Conservation (phyloP, 2,888 invertebrate species). For the Eupsilia transversa region DNA sequence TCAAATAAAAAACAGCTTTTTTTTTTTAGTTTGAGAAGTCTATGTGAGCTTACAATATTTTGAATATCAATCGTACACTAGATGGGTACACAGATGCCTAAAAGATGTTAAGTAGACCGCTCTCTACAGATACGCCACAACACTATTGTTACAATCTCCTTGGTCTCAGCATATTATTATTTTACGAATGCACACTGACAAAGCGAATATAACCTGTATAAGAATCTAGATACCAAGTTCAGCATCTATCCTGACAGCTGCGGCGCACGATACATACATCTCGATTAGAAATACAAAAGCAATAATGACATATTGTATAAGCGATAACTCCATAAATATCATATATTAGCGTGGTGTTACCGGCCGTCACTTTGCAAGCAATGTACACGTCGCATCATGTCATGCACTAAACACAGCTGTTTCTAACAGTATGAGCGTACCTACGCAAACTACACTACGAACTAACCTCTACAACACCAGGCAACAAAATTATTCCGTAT, state of each 20-base stretch:
- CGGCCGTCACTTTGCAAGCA: slow-evolving; percentile 64
- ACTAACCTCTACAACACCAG: slow-evolving; percentile 83
- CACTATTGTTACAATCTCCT: slow-evolving; percentile 76
- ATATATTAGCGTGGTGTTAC: slow-evolving; percentile 61
- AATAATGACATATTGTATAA: slow-evolving; percentile 66
- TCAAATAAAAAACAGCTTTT: slow-evolving; percentile 39
- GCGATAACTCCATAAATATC: slow-evolving; percentile 63
- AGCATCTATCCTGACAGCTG: slow-evolving; percentile 65
- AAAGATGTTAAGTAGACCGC: slow-evolving; percentile 56
- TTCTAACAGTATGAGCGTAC: slow-evolving; percentile 82
- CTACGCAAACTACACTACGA: slow-evolving; percentile 69
- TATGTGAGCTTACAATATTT: slow-evolving; percentile 32
- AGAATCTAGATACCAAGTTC: slow-evolving; percentile 68
- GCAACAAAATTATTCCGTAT: slow-evolving; percentile 84
- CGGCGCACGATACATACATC: slow-evolving; percentile 66
- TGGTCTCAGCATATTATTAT: slow-evolving; percentile 78
- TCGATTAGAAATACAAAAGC: slow-evolving; percentile 73
- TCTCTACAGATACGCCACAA: slow-evolving; percentile 67
- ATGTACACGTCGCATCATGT: slow-evolving; percentile 72
- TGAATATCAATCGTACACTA: slow-evolving; percentile 19
- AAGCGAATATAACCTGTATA: slow-evolving; percentile 79
- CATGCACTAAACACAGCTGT: slow-evolving; percentile 83
- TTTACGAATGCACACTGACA: slow-evolving; percentile 83
- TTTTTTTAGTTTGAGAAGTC: slow-evolving; percentile 10
- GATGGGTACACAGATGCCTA: slow-evolving; percentile 13